Evolutionary conservation across 2,113 vertebrate species (phyloP), one percentile per base, ranked within the genome.

Genomic region (Salvator merianae): DNA sequence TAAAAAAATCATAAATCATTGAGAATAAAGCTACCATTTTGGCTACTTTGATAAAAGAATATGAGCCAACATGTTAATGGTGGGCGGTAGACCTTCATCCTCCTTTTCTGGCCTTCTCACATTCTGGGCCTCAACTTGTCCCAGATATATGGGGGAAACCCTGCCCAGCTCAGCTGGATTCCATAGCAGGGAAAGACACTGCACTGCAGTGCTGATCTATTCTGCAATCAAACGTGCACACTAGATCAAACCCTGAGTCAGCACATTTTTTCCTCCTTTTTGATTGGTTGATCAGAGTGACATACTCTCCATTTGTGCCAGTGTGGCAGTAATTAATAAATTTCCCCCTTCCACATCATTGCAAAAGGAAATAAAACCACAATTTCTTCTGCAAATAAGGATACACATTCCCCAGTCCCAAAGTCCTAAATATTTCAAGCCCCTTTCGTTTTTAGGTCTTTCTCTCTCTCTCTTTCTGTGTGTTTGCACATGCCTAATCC

Each of bases 201-300:
- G 97, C 97, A 97, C 96, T 97, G 96, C 96, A 97, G 93, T 96
- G 94, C 93, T 91, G 92, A 95, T 94, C 94, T 93, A 94, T 94
- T 95, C 97, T 95, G 97, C 97, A 97, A 95, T 94, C 90, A 89
- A 95, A 97, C 95, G 95, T 96, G 97, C 96, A 96, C 88, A 85
- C 91, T 89, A 85, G 92, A 94, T 93, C 93, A 81, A 89, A 84
- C 85, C 90, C 97, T 98, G 97, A 98, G 94, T 97, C 97, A 97
- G 97, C 97, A 97, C 93, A 94, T 92, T 94, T 93, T 76, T 88
- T 26, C 43, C 30, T 16, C 68, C 36, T 82, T 81, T 95, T 96
- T 96, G 95, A 97, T 97, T 97, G 97, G 96, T 94, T 96, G 94
- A 97, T 95, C 89, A n/a, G 80, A 93, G 93, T 92, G 95, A 93